A percentile compares a stretch with the other conserved stretches of the same genome.
phyloP scores from a whole-genome alignment of 2,113 vertebrate species.

The Leuciscus idus region DNA sequence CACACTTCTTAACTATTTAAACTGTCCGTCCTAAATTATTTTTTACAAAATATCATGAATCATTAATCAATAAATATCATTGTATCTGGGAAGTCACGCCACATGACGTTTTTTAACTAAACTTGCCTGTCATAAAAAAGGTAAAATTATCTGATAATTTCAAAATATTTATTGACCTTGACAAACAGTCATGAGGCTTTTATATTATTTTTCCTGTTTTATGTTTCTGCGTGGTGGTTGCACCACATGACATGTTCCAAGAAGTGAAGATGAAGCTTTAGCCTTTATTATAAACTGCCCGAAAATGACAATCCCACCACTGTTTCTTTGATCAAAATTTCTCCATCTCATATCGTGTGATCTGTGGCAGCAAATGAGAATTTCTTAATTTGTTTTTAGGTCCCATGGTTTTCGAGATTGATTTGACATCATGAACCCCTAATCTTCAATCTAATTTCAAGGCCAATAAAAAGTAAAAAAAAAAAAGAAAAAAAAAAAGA shows the following conservation, averaged over 20 bases:
- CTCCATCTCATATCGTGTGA: background rate
- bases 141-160: background rate
- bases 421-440: constrained; percentile 3
- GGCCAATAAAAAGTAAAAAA: background rate
- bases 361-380: background rate
- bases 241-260: background rate
- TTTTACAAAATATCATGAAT: too few species aligned
- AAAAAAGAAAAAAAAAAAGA: background rate
- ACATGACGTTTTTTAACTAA: background rate
- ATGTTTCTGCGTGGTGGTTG: background rate
- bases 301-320: background rate
- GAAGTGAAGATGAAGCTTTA: background rate
- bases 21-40: too few species aligned
- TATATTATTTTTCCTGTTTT: background rate
- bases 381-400: constrained; percentile 20
- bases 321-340: background rate
- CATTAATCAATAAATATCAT: too few species aligned
- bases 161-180: background rate
- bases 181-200: background rate
- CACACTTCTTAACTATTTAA: too few species aligned
- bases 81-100: too few species aligned
- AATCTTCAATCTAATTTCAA: constrained; percentile 27
- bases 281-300: background rate
- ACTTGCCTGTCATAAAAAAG: background rate
- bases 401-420: constrained; percentile 15